A percentile compares a stretch with the other conserved stretches of the same genome.
These are phyloP conservation scores for Dryobates pubescens DNA, from an alignment of 2,797 vertebrate genomes.

Conservation along the genomic window DNA sequence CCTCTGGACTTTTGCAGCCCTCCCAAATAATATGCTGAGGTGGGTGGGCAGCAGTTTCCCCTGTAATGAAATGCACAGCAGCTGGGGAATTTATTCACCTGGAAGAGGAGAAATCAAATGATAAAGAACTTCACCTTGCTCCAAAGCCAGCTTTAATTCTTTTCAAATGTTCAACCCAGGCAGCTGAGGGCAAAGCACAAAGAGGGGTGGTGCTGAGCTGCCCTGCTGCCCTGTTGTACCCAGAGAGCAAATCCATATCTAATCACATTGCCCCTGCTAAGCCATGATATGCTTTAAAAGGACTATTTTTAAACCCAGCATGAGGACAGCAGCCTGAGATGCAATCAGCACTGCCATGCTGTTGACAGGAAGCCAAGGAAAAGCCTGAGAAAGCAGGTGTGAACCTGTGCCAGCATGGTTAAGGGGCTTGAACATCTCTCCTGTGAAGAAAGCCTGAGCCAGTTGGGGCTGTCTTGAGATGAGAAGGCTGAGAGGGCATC, in stretches of 20 bases:
- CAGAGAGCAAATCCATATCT: conserved; percentile 34
- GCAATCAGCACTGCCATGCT: neutral
- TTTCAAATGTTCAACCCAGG: neutral
- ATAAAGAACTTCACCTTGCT: neutral
- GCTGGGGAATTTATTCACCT: conserved; percentile 27
- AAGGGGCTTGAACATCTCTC: no score
- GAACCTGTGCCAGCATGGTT: no score
- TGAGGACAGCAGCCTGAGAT: neutral
- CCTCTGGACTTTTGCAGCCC: conserved; percentile 1
- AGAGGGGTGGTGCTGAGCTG: neutral
- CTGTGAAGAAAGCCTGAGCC: no score
- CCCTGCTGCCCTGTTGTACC: conserved; percentile 3
- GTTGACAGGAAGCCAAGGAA: neutral
- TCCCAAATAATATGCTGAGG: conserved; percentile 31
- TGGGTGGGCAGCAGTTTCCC: conserved; percentile 42
- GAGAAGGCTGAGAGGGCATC: no score
- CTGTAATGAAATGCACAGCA: conserved; percentile 41
- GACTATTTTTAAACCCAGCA: conserved; percentile 23
- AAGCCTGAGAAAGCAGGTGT: neutral
- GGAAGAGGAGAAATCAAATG: neutral
- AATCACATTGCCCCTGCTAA: neutral
- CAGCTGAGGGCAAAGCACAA: neutral
- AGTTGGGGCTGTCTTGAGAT: no score
- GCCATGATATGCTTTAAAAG: conserved; percentile 21
- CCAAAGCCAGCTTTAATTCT: conserved; percentile 44